These are phyloP conservation scores for Heteractis magnifica DNA, from an alignment of 92 coral and sea anemone genomes.

Conservation along the genomic window DNA sequence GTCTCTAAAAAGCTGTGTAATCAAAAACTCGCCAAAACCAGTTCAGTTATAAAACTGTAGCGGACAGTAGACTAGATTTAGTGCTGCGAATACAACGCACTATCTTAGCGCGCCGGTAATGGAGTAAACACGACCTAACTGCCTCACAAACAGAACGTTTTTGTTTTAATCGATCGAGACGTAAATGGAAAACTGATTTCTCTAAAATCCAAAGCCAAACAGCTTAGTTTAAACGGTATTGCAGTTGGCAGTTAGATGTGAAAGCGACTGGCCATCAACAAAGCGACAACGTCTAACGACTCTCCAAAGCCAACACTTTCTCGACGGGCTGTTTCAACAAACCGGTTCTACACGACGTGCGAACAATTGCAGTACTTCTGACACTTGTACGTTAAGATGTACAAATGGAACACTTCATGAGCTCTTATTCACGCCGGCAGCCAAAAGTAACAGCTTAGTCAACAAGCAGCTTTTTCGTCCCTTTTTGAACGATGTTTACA, in stretches of 20 bases:
- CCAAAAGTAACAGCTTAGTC: constrained; percentile 16
- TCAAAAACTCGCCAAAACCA: neutral
- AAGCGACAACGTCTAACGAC: constrained; percentile 2
- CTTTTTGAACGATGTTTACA: neutral
- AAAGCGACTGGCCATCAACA: neutral
- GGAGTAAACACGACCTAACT: neutral
- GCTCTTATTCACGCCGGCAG: constrained; percentile 7
- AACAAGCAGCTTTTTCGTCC: constrained; percentile 13
- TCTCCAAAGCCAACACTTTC: constrained; percentile 9
- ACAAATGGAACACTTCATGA: constrained; percentile 9
- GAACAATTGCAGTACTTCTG: constrained; percentile 12
- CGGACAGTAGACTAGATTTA: too few species aligned
- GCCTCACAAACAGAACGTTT: neutral
- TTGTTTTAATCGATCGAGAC: neutral
- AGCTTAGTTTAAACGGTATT: constrained; percentile 4
- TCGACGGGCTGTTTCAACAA: constrained; percentile 19
- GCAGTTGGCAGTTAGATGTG: constrained; percentile 1
- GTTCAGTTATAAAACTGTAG: neutral
- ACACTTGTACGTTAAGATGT: constrained; percentile 1
- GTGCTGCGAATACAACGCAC: too few species aligned
- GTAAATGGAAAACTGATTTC: neutral
- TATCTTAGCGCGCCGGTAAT: neutral
- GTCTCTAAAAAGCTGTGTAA: neutral
- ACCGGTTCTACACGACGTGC: constrained; percentile 19
- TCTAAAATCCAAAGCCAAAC: neutral